A percentile compares a stretch with the other conserved stretches of the same genome.
These are phyloP conservation scores for Oedothorax gibbosus DNA, from an alignment of 1,140 invertebrate species.

Conservation along the genomic window DNA sequence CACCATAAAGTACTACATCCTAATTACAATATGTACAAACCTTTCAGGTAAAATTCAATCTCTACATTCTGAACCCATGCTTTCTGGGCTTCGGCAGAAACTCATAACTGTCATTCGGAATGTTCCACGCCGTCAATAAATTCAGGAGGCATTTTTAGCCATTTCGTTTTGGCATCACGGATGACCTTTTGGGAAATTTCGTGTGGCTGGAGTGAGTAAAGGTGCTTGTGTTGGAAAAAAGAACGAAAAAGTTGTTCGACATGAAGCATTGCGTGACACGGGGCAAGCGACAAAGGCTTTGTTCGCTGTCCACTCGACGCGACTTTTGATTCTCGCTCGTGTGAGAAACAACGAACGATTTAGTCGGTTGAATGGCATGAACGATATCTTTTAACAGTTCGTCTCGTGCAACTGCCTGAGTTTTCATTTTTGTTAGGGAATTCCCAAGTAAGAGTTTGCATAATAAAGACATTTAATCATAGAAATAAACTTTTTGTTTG, in stretches of 20 bases:
- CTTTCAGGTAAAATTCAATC: no score
- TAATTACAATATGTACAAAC: no score
- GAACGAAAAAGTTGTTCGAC: not conserved
- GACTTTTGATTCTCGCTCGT: not conserved
- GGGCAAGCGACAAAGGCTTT: conserved; percentile 5
- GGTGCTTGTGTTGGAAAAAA: not conserved
- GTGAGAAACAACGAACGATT: not conserved
- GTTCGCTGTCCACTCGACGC: not conserved
- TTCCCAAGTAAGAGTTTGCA: no score
- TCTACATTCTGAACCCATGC: no score
- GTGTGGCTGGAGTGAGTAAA: conserved; percentile 6
- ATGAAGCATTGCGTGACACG: conserved; percentile 6
- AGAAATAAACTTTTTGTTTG: no score
- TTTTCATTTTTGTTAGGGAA: no score
- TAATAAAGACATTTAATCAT: no score
- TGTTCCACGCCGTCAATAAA: conserved; percentile 19
- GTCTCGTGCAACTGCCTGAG: no score
- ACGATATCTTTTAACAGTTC: no score
- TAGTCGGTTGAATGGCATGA: not conserved
- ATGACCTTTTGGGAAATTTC: conserved; percentile 19
- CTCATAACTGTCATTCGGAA: conserved; percentile 16
- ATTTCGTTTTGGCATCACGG: not conserved
- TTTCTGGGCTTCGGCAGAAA: not conserved
- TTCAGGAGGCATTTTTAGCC: not conserved
- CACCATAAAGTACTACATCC: no score